Evolutionary conservation across 2,113 vertebrate genomes (phyloP).

Genomic region (Desmodus rotundus): DNA sequence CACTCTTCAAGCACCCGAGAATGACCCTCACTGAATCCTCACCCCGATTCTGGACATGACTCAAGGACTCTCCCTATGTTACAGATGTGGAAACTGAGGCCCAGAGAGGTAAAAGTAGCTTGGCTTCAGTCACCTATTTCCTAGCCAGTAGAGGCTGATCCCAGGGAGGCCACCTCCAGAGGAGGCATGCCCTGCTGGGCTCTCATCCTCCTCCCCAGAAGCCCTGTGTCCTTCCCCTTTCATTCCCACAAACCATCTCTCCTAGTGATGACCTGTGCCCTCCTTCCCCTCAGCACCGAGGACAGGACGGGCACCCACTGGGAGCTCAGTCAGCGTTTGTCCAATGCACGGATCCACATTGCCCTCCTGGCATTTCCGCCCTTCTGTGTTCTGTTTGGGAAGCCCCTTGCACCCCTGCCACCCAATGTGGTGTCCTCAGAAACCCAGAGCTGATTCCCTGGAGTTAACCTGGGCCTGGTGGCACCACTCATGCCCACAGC

Average conservation of each 20-base stretch:
- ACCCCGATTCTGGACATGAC: not conserved
- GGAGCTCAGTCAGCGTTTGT: not conserved
- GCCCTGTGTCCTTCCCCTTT: no score
- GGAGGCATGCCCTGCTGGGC: rapidly evolving
- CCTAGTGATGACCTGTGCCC: no score
- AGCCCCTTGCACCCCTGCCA: rapidly evolving
- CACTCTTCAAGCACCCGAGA: not conserved
- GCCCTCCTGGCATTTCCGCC: not conserved
- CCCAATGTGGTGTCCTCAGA: not conserved
- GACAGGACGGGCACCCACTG: not conserved
- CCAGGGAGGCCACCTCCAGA: not conserved
- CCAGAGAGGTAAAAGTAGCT: not conserved
- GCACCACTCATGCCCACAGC: rapidly evolving
- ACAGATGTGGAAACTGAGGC: not conserved
- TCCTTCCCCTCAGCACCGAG: not conserved
- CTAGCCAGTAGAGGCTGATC: not conserved
- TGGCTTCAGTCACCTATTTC: not conserved
- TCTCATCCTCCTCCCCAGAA: not conserved
- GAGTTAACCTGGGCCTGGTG: no score
- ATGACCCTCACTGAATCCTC: not conserved
- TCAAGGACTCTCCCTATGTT: not conserved
- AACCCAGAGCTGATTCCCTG: not conserved
- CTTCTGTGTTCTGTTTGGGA: not conserved
- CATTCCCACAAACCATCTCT: no score
- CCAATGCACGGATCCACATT: no score